Percentiles rank a stretch among this genome's conserved stretches.
These are phyloP conservation scores for Conus canariensis DNA, from an alignment of 2,888 invertebrate species.

Conservation along the genomic window DNA sequence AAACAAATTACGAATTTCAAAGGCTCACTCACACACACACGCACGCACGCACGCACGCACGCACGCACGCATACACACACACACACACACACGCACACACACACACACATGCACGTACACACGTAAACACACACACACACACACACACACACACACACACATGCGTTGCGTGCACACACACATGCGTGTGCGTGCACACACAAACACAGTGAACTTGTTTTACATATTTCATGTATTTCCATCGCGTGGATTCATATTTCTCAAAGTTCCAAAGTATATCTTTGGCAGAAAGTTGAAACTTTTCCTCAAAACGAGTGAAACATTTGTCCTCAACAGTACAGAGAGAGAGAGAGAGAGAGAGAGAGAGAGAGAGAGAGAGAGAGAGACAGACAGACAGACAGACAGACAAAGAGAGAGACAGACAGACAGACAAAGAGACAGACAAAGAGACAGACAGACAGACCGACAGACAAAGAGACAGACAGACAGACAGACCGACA, in stretches of 20 bases:
- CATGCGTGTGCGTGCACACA: not conserved
- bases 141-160: conserved; percentile 21
- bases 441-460: not conserved
- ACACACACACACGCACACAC: not conserved
- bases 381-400: not conserved
- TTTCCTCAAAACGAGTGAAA: too few species aligned
- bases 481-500: too few species aligned
- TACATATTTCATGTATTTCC: too few species aligned
- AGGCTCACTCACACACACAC: not conserved
- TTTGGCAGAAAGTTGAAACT: too few species aligned
- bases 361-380: not conserved
- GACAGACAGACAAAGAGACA: not conserved
- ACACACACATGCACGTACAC: not conserved
- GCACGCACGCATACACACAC: not conserved
- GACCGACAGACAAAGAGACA: too few species aligned
- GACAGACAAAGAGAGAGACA: not conserved
- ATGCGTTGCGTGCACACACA: not conserved
- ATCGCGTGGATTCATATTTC: too few species aligned
- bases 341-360: not conserved
- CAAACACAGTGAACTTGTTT: not conserved
- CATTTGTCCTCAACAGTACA: too few species aligned
- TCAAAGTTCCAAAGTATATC: too few species aligned
- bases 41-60: not conserved
- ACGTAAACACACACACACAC: conserved; percentile 14
- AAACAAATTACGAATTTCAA: too few species aligned